A percentile compares a stretch with the other conserved stretches of the same genome.
phyloP scores from a whole-genome alignment of 2,113 vertebrate species.

The Grammomys surdaster region DNA sequence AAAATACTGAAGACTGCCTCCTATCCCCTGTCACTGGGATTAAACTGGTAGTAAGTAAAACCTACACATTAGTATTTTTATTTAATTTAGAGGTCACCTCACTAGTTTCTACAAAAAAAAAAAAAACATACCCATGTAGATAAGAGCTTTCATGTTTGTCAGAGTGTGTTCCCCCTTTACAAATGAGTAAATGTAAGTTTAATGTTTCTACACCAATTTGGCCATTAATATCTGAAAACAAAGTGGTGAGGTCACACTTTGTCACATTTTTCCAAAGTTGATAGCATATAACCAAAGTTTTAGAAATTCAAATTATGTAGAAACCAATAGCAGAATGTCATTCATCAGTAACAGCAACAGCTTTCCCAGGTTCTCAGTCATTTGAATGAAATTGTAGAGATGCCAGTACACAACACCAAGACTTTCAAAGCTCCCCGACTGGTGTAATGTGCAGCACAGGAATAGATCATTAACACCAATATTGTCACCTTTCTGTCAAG shows the following conservation, averaged over 20 bases:
- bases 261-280: neutral
- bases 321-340: neutral
- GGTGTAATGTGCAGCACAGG: neutral
- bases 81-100: neutral
- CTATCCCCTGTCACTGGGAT: neutral
- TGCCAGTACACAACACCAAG: neutral
- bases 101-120: neutral
- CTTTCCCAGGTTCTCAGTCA: neutral
- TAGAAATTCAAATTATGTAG: neutral
- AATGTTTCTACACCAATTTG: neutral
- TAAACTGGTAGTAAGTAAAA: neutral
- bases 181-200: neutral
- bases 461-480: neutral
- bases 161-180: neutral
- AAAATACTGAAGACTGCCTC: neutral
- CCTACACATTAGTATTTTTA: neutral
- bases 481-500: neutral
- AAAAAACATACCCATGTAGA: neutral
- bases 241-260: neutral
- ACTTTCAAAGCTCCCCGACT: neutral
- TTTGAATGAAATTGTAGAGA: neutral
- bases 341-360: neutral
- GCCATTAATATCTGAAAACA: neutral
- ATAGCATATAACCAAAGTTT: neutral
- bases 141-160: neutral